Evolutionary conservation across 2,888 invertebrate species (phyloP).

Genomic region (Brachynemurus nebulosus): DNA sequence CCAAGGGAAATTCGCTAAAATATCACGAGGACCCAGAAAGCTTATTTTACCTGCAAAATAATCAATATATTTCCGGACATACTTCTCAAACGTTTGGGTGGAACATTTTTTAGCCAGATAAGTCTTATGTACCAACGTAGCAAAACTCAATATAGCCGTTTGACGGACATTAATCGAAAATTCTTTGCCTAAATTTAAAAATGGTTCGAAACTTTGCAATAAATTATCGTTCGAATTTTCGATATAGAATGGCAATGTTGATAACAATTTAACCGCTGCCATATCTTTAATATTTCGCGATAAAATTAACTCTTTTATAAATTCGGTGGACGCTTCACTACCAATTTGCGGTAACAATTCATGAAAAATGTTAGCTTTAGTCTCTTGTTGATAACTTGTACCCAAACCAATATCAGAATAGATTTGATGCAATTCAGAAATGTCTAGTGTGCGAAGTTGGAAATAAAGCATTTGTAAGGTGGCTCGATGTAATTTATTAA

Average conservation of each 20-base stretch:
- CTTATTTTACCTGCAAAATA: slow-evolving; percentile 47
- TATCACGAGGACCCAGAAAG: too few relatives aligned
- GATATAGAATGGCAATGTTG: slow-evolving; percentile 56
- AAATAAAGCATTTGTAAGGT: slow-evolving; percentile 10
- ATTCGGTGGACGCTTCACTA: slow-evolving; percentile 47
- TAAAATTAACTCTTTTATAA: slow-evolving; percentile 48
- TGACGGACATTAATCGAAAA: slow-evolving; percentile 40
- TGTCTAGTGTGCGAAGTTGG: slow-evolving; percentile 32
- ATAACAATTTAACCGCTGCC: slow-evolving; percentile 47
- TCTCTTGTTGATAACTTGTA: slow-evolving; percentile 61
- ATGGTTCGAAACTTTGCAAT: slow-evolving; percentile 40
- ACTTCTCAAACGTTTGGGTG: slow-evolving; percentile 52
- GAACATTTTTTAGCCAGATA: slow-evolving; percentile 37
- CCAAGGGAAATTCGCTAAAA: too few relatives aligned
- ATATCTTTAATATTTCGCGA: slow-evolving; percentile 47
- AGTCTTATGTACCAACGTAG: slow-evolving; percentile 51
- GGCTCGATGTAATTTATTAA: slow-evolving; percentile 8
- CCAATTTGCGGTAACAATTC: slow-evolving; percentile 57
- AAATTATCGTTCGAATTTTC: slow-evolving; percentile 23
- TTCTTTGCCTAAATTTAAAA: slow-evolving; percentile 31
- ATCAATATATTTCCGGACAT: slow-evolving; percentile 55
- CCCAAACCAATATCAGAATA: slow-evolving; percentile 46
- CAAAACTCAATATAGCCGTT: slow-evolving; percentile 54
- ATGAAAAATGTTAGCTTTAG: slow-evolving; percentile 56
- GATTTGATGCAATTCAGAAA: slow-evolving; percentile 31